Evolutionary conservation across 2,113 vertebrate genomes (phyloP).

Genomic region (Chelonoidis abingdonii): DNA sequence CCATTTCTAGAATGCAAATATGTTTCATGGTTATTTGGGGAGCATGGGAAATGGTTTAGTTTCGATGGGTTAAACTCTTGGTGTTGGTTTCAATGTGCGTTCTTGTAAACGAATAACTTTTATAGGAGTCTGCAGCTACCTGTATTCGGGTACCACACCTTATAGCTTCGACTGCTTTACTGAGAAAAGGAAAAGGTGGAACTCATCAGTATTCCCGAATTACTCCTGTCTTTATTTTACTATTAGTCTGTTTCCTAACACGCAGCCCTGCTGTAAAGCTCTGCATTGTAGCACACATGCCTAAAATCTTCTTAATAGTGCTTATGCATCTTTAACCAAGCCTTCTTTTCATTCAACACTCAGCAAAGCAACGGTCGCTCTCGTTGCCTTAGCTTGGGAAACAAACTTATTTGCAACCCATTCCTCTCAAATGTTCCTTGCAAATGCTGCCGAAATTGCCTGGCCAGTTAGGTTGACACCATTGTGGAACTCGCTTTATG

Average conservation of each 20-base stretch:
- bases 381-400: not conserved
- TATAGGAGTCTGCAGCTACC: not conserved
- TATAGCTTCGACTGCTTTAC: not conserved
- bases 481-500: constrained; percentile 6
- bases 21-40: not conserved
- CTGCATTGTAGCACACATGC: fast-evolving
- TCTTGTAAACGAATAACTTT: fast-evolving
- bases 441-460: too few relatives aligned
- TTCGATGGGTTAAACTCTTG: fast-evolving
- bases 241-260: fast-evolving
- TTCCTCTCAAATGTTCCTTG: not conserved
- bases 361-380: not conserved
- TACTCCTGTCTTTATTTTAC: not conserved
- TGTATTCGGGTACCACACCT: not conserved
- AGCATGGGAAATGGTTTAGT: not conserved
- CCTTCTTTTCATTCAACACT: fast-evolving
- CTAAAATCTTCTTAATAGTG: fast-evolving
- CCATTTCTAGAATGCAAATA: not conserved
- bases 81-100: not conserved
- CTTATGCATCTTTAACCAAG: not conserved
- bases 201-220: not conserved
- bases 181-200: not conserved
- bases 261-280: not conserved
- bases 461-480: not conserved
- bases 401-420: not conserved